Conservation (phyloP, 2,888 invertebrate species). For the Heliconius hortense region DNA sequence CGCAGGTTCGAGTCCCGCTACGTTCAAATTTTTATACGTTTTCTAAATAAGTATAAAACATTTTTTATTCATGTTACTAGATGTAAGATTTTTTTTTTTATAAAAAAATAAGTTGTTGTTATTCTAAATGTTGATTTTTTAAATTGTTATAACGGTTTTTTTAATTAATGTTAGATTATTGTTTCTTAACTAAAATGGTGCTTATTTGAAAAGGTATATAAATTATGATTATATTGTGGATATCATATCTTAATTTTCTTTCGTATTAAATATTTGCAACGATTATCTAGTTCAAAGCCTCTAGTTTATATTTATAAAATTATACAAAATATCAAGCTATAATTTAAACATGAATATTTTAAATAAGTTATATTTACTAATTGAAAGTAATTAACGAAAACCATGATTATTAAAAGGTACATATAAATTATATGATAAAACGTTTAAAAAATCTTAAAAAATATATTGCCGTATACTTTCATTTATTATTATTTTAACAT, state of each 20-base stretch:
- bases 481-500: conserved; percentile 1
- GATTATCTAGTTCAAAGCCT: background rate
- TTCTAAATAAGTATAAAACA: background rate
- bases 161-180: conserved; percentile 5
- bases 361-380: too few relatives aligned
- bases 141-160: conserved; percentile 19
- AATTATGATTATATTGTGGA: conserved; percentile 1
- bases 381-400: too few relatives aligned
- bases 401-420: too few relatives aligned
- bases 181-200: conserved; percentile 13
- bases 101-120: background rate
- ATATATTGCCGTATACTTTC: background rate
- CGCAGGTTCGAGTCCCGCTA: too few relatives aligned
- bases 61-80: background rate
- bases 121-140: conserved; percentile 16
- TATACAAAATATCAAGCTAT: background rate
- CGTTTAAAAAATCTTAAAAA: background rate
- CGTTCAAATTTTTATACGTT: too few relatives aligned
- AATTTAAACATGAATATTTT: too few relatives aligned
- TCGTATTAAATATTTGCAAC: background rate
- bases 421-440: too few relatives aligned
- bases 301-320: background rate
- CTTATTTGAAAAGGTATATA: background rate
- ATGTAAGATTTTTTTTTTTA: background rate
- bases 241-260: background rate